Conservation (phyloP, 1,140 invertebrate species). For the Ips nitidus region DNA sequence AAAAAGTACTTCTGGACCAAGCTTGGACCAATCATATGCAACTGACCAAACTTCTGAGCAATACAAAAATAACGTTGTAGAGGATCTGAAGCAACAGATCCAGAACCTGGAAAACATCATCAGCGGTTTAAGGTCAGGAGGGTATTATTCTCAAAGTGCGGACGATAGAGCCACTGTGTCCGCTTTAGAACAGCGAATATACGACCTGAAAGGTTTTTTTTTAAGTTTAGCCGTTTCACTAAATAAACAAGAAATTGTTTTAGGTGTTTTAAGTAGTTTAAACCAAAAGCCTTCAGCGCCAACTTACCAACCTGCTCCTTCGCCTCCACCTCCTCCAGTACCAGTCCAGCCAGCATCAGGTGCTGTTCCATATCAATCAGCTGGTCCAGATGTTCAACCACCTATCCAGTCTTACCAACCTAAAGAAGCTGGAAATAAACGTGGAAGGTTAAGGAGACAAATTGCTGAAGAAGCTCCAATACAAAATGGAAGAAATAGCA, state of each 20-base stretch:
- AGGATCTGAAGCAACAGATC: constrained; percentile 43
- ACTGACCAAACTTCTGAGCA: constrained; percentile 19
- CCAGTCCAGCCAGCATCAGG: not conserved
- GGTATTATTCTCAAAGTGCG: constrained; percentile 40
- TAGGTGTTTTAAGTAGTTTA: constrained; percentile 40
- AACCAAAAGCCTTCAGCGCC: constrained; percentile 11
- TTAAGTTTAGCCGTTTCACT: too few species aligned
- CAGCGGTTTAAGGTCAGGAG: constrained; percentile 17
- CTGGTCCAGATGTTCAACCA: not conserved
- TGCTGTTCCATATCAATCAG: not conserved
- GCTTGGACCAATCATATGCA: constrained; percentile 32
- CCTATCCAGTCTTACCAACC: not conserved
- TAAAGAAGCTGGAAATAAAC: not conserved
- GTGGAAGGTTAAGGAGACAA: not conserved
- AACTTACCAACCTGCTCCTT: not conserved
- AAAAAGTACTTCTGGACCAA: constrained; percentile 25
- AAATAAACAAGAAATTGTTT: not conserved
- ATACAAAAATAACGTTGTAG: constrained; percentile 23
- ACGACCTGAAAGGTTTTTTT: constrained; percentile 38
- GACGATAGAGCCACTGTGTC: constrained; percentile 42
- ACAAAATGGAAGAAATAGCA: too few species aligned
- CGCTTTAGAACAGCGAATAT: constrained; percentile 43
- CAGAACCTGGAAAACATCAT: constrained; percentile 43
- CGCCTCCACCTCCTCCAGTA: not conserved
- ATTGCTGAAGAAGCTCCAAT: not conserved